phyloP scores from a whole-genome alignment of 2,797 vertebrate species.

The Pelochelys cantorii region DNA sequence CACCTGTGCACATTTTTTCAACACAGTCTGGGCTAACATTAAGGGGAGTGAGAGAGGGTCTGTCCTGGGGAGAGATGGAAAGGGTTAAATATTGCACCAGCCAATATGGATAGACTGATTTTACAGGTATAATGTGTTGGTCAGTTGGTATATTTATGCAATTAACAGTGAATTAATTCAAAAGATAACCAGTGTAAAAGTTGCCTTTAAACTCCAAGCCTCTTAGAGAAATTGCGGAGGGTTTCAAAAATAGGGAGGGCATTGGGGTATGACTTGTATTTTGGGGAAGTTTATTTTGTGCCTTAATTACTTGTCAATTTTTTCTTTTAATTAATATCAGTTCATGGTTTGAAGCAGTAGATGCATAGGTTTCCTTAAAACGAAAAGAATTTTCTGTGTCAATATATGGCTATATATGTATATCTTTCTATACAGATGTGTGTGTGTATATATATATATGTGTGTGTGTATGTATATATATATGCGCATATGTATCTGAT shows the following conservation, averaged over 20 bases:
- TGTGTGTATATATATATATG: slow-evolving; percentile 72
- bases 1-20: slow-evolving; percentile 52
- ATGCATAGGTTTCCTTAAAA: slow-evolving; percentile 36
- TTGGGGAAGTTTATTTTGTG: slow-evolving; percentile 61
- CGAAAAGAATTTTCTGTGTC: slow-evolving; percentile 53
- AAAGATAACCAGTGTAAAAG: slow-evolving; percentile 62
- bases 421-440: slow-evolving; percentile 78
- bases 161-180: slow-evolving; percentile 43
- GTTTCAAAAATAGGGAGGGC: slow-evolving; percentile 31
- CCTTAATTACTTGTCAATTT: slow-evolving; percentile 58
- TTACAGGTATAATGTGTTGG: slow-evolving; percentile 64
- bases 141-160: slow-evolving; percentile 71
- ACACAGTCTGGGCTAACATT: slow-evolving; percentile 53
- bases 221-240: slow-evolving; percentile 38
- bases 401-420: slow-evolving; percentile 76
- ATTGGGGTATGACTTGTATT: slow-evolving; percentile 61
- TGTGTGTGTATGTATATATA: slow-evolving; percentile 64
- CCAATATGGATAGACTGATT: slow-evolving; percentile 55
- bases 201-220: slow-evolving; percentile 63
- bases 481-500: slow-evolving; percentile 80
- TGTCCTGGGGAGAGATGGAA: slow-evolving; percentile 78
- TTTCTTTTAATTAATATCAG: slow-evolving; percentile 63
- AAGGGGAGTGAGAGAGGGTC: slow-evolving; percentile 61
- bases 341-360: slow-evolving; percentile 53
- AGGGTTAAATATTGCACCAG: slow-evolving; percentile 81